Conservation (phyloP, 2,888 invertebrate species). For the Caenorhabditis virilis region DNA sequence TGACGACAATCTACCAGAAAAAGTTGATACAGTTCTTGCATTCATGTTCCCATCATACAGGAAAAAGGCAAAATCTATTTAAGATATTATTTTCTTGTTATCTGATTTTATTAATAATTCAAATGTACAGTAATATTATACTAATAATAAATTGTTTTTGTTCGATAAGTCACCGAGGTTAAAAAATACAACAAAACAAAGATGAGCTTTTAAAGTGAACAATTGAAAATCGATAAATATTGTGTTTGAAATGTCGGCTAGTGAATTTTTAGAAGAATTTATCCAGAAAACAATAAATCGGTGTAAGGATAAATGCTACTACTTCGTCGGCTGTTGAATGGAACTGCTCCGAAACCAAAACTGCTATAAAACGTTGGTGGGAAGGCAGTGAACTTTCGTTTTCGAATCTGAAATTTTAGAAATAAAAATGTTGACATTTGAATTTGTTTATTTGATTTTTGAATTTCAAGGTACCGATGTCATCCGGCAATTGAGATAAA, state of each 20-base stretch:
- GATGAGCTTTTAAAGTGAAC: background rate
- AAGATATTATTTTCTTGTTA: background rate
- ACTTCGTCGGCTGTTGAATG: slow-evolving; percentile 38
- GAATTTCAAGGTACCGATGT: no score
- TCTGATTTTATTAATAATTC: background rate
- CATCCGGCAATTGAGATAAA: no score
- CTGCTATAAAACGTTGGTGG: slow-evolving; percentile 45
- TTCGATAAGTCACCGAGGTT: background rate
- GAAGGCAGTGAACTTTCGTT: slow-evolving; percentile 46
- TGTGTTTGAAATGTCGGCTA: background rate
- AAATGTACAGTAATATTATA: background rate
- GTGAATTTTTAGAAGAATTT: background rate
- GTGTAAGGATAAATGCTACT: slow-evolving; percentile 29
- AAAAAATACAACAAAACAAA: background rate
- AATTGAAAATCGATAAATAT: background rate
- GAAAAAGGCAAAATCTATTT: slow-evolving; percentile 1
- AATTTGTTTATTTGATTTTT: no score
- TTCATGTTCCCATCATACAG: slow-evolving; percentile 33
- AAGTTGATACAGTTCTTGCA: slow-evolving; percentile 34
- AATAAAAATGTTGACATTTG: background rate
- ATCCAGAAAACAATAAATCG: slow-evolving; percentile 31
- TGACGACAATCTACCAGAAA: slow-evolving; percentile 32
- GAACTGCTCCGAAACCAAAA: slow-evolving; percentile 37
- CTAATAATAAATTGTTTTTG: background rate
- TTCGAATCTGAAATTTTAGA: slow-evolving; percentile 35